Evolutionary conservation across 2,888 invertebrate species (phyloP).

Genomic region (Ctena decussata): DNA sequence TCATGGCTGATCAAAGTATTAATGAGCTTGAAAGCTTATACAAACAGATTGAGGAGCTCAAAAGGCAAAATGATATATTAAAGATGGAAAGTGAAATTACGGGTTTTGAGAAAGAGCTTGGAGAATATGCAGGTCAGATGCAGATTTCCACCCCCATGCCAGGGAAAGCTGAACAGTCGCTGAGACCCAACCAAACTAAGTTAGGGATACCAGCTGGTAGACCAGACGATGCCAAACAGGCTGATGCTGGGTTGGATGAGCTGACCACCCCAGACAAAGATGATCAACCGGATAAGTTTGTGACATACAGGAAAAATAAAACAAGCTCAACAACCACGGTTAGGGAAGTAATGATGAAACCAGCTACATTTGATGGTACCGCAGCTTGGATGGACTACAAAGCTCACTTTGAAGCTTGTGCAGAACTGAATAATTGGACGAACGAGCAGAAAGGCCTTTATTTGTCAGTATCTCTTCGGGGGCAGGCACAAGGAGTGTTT

Average conservation of each 20-base stretch:
- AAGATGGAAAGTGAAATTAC: neutral
- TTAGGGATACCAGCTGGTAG: neutral
- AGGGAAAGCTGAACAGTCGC: neutral
- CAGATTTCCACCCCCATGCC: neutral
- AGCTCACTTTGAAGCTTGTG: slow-evolving; percentile 34
- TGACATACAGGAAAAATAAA: neutral
- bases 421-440: slow-evolving; percentile 18
- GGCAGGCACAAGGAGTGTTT: slow-evolving; percentile 31
- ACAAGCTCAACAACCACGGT: neutral
- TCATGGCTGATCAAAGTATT: neutral
- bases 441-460: slow-evolving; percentile 20
- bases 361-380: slow-evolving; percentile 37
- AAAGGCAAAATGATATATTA: neutral
- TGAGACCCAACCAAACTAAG: neutral
- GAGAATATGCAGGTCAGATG: neutral
- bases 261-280: neutral
- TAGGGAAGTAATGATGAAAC: neutral
- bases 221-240: neutral
- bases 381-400: slow-evolving; percentile 33
- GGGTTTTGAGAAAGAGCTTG: neutral
- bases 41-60: neutral
- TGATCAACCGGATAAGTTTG: neutral
- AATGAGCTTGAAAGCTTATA: neutral
- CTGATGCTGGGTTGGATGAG: neutral
- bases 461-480: slow-evolving; percentile 27